Evolutionary conservation across 2,113 vertebrate genomes (phyloP).

Genomic region (Ceyx cyanopectus): DNA sequence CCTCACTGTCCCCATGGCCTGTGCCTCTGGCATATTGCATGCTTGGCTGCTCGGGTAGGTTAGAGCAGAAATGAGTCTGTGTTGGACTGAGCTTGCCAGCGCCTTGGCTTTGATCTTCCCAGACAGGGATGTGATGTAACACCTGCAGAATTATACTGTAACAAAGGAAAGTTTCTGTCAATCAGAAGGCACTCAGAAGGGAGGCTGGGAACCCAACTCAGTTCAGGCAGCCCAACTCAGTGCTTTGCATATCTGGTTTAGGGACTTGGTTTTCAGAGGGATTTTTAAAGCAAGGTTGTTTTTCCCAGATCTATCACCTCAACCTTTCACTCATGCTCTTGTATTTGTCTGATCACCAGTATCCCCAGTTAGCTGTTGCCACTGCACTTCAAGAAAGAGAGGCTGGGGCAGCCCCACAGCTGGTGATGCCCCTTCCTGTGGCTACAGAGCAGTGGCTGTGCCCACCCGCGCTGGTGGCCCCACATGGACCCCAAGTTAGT

Average conservation of each 20-base stretch:
- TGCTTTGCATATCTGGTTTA: fast-evolving
- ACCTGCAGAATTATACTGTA: conserved; percentile 31
- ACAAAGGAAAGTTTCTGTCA: neutral
- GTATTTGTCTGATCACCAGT: neutral
- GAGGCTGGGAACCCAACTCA: neutral
- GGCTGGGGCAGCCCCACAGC: neutral
- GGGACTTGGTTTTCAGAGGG: neutral
- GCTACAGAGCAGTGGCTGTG: neutral
- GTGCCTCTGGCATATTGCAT: fast-evolving
- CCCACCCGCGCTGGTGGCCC: neutral
- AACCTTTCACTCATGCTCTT: neutral
- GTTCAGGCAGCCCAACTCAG: neutral
- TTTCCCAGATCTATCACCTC: neutral
- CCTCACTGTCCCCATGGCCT: neutral
- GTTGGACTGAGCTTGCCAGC: neutral
- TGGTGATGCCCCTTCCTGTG: neutral
- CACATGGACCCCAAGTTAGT: neutral
- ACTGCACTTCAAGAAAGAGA: fast-evolving
- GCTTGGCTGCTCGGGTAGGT: neutral
- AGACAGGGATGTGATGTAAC: conserved; percentile 29
- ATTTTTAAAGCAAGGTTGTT: neutral
- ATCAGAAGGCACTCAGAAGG: neutral
- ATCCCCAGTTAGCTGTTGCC: fast-evolving
- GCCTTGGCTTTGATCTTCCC: conserved; percentile 27
- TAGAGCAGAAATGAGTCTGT: neutral